A percentile compares a stretch with the other conserved stretches of the same genome.
Evolutionary conservation across 2,797 vertebrate genomes (phyloP).

Genomic region (Gadopsis marmoratus): DNA sequence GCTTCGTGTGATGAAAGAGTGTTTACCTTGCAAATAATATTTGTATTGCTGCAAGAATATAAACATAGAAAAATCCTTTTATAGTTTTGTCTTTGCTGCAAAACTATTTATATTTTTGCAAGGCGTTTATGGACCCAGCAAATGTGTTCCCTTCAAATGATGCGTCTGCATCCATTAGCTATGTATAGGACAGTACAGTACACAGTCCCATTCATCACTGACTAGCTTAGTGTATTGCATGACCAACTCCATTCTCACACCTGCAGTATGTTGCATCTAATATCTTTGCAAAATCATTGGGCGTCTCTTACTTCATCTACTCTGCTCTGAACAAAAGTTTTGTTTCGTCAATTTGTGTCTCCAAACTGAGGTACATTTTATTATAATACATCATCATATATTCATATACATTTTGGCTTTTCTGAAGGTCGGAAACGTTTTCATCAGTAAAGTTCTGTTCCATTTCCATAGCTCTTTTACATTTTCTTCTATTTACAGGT

Average conservation of each 20-base stretch:
- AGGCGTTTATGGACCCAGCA: slow-evolving; percentile 36
- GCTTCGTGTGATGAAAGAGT: not conserved
- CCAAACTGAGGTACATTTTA: not conserved
- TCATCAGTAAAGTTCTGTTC: not conserved
- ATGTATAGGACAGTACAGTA: slow-evolving; percentile 31
- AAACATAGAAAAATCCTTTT: slow-evolving; percentile 22
- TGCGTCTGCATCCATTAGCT: slow-evolving; percentile 44
- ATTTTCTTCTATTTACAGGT: not conserved
- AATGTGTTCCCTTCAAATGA: slow-evolving; percentile 27
- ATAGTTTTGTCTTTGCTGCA: slow-evolving; percentile 45
- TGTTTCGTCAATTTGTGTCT: not conserved
- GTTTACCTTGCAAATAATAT: slow-evolving; percentile 22
- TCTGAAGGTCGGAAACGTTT: not conserved
- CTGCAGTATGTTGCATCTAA: slow-evolving; percentile 53
- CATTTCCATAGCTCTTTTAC: not conserved
- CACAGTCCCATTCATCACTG: slow-evolving; percentile 61
- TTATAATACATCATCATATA: not conserved
- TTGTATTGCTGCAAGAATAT: slow-evolving; percentile 22
- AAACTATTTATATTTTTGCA: slow-evolving; percentile 53
- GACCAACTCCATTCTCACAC: slow-evolving; percentile 46
- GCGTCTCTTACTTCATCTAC: not conserved
- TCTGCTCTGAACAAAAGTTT: not conserved
- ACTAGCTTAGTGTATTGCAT: slow-evolving; percentile 33
- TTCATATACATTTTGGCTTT: not conserved
- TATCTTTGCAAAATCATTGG: not conserved